phyloP scores from a whole-genome alignment of 2,888 invertebrate genomes.

The Nephrotoma guestfalica region DNA sequence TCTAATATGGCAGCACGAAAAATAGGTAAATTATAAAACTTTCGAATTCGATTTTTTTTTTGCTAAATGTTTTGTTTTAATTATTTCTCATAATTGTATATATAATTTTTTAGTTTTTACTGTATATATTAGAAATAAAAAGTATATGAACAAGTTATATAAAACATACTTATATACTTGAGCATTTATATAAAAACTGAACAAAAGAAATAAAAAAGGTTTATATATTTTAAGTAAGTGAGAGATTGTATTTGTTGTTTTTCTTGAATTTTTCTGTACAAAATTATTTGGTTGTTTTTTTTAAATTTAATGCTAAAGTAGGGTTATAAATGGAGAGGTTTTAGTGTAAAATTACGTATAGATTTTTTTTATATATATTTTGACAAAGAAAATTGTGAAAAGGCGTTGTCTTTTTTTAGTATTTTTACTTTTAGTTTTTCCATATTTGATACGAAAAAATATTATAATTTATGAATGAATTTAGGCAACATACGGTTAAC shows the following conservation, averaged over 20 bases:
- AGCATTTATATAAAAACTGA: neutral
- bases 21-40: neutral
- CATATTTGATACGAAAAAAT: neutral
- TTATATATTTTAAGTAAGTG: neutral
- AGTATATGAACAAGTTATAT: neutral
- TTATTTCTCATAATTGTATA: neutral
- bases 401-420: conserved; percentile 2
- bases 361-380: neutral
- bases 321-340: conserved; percentile 3
- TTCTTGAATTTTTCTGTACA: neutral
- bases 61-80: neutral
- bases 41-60: neutral
- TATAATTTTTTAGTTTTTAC: neutral
- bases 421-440: neutral
- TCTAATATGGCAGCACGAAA: neutral
- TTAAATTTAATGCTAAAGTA: neutral
- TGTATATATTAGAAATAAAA: neutral
- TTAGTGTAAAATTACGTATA: conserved; percentile 1
- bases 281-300: neutral
- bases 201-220: neutral
- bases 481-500: neutral
- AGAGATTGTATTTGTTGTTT: neutral
- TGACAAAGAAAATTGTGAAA: conserved; percentile 2
- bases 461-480: neutral
- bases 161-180: neutral